Percentiles rank a stretch among this genome's conserved stretches.
These are phyloP conservation scores for Syngnathus floridae DNA, from an alignment of 2,113 vertebrate genomes.

Conservation along the genomic window DNA sequence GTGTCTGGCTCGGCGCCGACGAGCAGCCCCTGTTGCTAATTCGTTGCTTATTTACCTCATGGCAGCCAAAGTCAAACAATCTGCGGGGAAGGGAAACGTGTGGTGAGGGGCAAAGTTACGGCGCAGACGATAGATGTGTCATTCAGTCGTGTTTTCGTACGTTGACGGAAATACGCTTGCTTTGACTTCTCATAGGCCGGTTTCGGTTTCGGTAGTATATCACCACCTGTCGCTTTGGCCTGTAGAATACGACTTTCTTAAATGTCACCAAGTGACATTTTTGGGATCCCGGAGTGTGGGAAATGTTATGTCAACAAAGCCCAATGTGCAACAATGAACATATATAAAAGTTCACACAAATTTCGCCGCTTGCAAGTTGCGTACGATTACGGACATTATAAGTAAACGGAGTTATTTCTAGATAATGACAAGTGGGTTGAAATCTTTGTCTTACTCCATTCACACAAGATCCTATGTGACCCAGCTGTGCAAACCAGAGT, in stretches of 20 bases:
- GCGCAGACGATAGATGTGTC: neutral
- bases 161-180: too few species aligned
- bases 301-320: slow-evolving; percentile 1
- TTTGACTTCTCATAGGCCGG: neutral
- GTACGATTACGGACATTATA: slow-evolving; percentile 11
- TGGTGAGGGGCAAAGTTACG: slow-evolving; percentile 3
- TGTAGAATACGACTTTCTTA: neutral
- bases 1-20: slow-evolving; percentile 60
- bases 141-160: neutral
- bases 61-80: slow-evolving; percentile 49
- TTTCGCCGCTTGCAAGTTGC: slow-evolving; percentile 10
- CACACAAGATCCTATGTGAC: neutral
- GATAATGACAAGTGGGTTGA: slow-evolving; percentile 14
- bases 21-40: slow-evolving; percentile 55
- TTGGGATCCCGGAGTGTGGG: neutral
- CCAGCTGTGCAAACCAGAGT: slow-evolving; percentile 85
- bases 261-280: slow-evolving; percentile 1
- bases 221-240: neutral
- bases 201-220: neutral
- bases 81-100: slow-evolving; percentile 11
- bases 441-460: neutral
- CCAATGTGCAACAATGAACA: neutral
- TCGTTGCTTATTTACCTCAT: slow-evolving; percentile 67
- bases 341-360: neutral
- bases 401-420: slow-evolving; percentile 5